Conservation (phyloP, 2,113 vertebrate species). For the Pluvialis apricaria region DNA sequence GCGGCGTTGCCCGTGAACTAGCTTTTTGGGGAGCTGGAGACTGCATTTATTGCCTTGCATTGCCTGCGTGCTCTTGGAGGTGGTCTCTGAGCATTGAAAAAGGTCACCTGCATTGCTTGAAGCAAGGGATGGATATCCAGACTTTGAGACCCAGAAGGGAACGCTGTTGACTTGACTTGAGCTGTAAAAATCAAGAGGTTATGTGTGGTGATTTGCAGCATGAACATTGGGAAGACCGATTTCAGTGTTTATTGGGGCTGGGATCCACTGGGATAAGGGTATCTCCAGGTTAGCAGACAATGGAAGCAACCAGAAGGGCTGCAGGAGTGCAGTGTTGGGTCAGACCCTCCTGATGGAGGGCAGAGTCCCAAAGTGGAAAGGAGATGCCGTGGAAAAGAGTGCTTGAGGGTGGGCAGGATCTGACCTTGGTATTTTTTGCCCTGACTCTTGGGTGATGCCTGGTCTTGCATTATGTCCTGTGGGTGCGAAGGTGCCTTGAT, state of each 20-base stretch:
- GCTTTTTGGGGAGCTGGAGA: neutral
- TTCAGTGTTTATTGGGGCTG: neutral
- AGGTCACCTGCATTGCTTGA: neutral
- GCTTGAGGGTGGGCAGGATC: neutral
- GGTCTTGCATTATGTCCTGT: fast-evolving
- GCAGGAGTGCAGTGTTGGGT: neutral
- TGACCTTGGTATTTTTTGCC: neutral
- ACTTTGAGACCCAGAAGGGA: neutral
- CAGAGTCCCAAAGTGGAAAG: neutral
- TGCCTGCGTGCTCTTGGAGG: neutral
- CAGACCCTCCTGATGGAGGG: no score
- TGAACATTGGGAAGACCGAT: neutral
- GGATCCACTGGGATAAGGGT: neutral
- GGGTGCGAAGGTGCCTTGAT: neutral
- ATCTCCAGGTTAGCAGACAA: neutral
- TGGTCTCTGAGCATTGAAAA: neutral
- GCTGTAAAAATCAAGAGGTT: neutral
- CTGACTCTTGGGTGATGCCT: no score
- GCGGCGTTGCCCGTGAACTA: neutral
- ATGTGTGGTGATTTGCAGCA: neutral
- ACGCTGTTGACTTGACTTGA: neutral
- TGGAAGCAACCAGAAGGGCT: neutral
- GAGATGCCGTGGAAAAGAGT: neutral
- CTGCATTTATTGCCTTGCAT: neutral
- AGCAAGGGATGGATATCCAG: neutral